phyloP scores from a whole-genome alignment of 2,888 invertebrate genomes.

The Rhodophaea formosa region DNA sequence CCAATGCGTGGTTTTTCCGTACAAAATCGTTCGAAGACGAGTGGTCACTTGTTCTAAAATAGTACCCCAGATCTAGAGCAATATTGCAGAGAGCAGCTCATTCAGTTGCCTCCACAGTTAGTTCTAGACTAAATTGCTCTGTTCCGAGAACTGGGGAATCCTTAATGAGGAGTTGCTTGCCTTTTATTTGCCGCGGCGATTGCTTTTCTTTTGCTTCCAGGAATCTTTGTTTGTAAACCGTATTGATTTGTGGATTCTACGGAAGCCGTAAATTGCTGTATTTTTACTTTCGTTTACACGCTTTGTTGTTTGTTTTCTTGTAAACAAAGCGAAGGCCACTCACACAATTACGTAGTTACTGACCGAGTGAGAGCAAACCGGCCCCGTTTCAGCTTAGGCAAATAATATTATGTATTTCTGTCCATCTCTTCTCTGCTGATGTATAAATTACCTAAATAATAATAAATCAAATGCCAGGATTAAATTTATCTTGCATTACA shows the following conservation, averaged over 20 bases:
- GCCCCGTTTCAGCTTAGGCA: too few species aligned
- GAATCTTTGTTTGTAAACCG: conserved; percentile 2
- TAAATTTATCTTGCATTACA: too few species aligned
- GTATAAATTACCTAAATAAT: too few species aligned
- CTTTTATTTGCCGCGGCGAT: neutral
- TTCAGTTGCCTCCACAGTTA: neutral
- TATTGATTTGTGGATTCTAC: conserved; percentile 4
- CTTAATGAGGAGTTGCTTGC: conserved; percentile 1
- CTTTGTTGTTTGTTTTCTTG: neutral
- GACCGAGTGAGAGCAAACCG: too few species aligned
- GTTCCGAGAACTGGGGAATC: neutral
- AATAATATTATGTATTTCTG: too few species aligned
- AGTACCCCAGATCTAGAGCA: too few species aligned
- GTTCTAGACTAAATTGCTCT: neutral
- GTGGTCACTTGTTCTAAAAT: too few species aligned
- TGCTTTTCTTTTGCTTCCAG: neutral
- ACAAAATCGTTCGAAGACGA: too few species aligned
- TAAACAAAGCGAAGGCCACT: neutral
- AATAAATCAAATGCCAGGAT: too few species aligned
- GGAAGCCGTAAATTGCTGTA: neutral
- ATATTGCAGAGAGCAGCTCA: neutral
- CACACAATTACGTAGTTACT: neutral
- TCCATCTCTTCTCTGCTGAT: too few species aligned
- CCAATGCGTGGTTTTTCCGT: too few species aligned
- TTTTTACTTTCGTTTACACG: neutral